Conservation (phyloP, 2,113 vertebrate species). For the Cyprichromis sp. region DNA sequence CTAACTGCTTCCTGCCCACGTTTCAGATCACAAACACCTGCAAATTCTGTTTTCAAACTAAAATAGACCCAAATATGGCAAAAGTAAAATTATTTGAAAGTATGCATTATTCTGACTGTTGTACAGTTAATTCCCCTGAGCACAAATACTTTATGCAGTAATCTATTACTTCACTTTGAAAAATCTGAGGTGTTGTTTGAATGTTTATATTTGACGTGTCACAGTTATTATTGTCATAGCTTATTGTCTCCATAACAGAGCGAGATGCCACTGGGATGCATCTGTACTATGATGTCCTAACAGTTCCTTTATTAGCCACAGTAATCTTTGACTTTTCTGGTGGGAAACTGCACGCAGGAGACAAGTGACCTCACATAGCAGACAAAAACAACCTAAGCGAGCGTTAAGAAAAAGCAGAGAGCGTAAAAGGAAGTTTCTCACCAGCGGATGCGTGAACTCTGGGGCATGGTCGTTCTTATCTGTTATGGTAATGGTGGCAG, state of each 20-base stretch:
- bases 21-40: neutral
- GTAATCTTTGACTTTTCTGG: neutral
- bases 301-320: neutral
- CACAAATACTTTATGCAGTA: neutral
- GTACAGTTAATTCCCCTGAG: neutral
- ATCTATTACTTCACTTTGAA: neutral
- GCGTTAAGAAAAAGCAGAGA: neutral
- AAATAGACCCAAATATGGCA: too few species aligned
- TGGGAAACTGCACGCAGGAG: neutral
- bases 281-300: neutral
- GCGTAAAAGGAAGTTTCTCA: conserved; percentile 54
- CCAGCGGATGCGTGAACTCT: conserved; percentile 94
- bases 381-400: neutral
- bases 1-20: neutral
- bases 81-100: neutral
- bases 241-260: neutral
- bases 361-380: neutral
- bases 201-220: neutral
- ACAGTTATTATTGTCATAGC: neutral
- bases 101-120: neutral
- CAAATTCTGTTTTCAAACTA: neutral
- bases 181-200: neutral
- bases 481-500: conserved; percentile 91
- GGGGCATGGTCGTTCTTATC: conserved; percentile 97
- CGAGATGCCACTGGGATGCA: neutral